Base-by-base conservation (phyloP, 2,888 invertebrate species). In the Metellina segmentata region DNA sequence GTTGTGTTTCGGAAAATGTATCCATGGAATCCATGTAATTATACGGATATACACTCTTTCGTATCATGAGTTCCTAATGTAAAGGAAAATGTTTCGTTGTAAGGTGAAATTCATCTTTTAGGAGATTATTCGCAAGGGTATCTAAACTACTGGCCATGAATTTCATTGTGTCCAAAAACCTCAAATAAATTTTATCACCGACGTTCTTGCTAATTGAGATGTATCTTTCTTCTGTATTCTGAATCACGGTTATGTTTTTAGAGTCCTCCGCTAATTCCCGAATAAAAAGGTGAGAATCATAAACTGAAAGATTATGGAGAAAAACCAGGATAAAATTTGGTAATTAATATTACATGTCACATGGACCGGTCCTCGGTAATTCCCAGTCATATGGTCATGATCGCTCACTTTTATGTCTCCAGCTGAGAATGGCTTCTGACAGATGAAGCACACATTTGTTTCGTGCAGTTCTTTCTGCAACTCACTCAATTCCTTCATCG, bases 51-150 rank as follows among this genome's bases (percentile, higher is more conserved):
- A n/a, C n/a, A n/a, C n/a, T n/a, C n/a, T n/a, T n/a, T n/a, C n/a
- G n/a, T n/a, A n/a, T n/a, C n/a, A n/a, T n/a, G n/a, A n/a, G n/a
- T n/a, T n/a, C n/a, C n/a, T n/a, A n/a, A n/a, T n/a, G n/a, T n/a
- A n/a, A n/a, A n/a, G n/a, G n/a, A n/a, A n/a, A n/a, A n/a, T n/a
- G n/a, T n/a, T n/a, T n/a, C n/a, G n/a, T n/a, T n/a, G n/a, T n/a
- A n/a, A n/a, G n/a, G n/a, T n/a, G n/a, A n/a, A n/a, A n/a, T n/a
- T n/a, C n/a, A n/a, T n/a, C n/a, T n/a, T n/a, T n/a, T n/a, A n/a
- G n/a, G n/a, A n/a, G n/a, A 93, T 94, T 94, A 77, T 77, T 92
- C 13, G 81, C 48, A 87, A 93, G 81, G 0, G 85, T 19, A 75
- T 86, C 79, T 9, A 71, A 61, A 61, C 6, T 61, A 5, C 61